Conservation (phyloP, 2,888 invertebrate genomes). For the Lagria hirta region DNA sequence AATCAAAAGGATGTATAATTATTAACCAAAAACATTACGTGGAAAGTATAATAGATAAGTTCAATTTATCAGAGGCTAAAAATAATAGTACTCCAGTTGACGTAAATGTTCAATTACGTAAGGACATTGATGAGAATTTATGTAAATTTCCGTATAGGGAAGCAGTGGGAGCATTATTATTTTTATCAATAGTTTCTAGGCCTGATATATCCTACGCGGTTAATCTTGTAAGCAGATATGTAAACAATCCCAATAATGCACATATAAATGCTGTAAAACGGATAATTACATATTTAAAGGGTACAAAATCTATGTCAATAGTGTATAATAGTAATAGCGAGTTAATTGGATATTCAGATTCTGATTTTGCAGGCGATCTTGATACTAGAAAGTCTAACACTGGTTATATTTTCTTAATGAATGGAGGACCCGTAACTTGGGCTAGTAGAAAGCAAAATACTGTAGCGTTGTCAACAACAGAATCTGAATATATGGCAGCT, state of each 20-base stretch:
- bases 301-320: neutral
- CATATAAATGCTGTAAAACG: too few relatives aligned
- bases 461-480: constrained; percentile 30
- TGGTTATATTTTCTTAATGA: neutral
- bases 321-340: neutral
- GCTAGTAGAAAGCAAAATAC: neutral
- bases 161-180: constrained; percentile 31
- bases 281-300: neutral
- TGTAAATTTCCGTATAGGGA: constrained; percentile 30
- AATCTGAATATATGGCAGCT: constrained; percentile 41
- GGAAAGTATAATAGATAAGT: too few relatives aligned
- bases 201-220: constrained; percentile 31
- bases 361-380: neutral
- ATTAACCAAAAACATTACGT: constrained; percentile 17
- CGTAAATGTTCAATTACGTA: too few relatives aligned
- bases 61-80: too few relatives aligned
- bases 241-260: constrained; percentile 5
- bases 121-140: constrained; percentile 8
- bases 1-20: constrained; percentile 3
- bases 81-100: too few relatives aligned
- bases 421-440: neutral
- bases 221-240: constrained; percentile 5
- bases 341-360: neutral
- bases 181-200: constrained; percentile 22
- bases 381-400: neutral